phyloP scores from a whole-genome alignment of 2,797 vertebrate species.

The Rhinichthys osculus region DNA sequence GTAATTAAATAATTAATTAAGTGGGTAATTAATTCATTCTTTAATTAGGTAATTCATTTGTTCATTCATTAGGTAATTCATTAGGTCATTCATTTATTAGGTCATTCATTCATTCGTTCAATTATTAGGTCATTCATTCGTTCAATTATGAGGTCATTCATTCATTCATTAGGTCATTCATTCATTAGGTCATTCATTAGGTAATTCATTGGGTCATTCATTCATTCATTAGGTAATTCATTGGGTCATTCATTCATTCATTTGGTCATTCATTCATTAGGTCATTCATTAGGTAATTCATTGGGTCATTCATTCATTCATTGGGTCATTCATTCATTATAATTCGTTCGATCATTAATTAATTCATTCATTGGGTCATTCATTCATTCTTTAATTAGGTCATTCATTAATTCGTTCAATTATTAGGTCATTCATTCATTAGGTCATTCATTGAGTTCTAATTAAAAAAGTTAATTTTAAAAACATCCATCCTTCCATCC shows the following conservation, averaged over 20 bases:
- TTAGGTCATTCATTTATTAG: accelerated
- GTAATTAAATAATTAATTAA: no score
- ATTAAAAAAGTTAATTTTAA: background rate
- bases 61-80: background rate
- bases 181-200: accelerated
- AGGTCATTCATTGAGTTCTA: no score
- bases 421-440: no score
- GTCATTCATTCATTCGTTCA: background rate
- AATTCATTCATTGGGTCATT: no score
- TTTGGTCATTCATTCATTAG: accelerated
- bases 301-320: no score
- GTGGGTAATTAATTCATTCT: accelerated
- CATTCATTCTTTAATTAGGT: no score
- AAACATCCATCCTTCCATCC: no score
- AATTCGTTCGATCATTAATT: background rate
- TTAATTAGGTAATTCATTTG: accelerated
- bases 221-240: no score
- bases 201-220: background rate
- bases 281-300: accelerated
- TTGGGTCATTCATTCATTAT: no score
- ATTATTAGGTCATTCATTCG: background rate
- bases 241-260: accelerated
- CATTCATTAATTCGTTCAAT: no score
- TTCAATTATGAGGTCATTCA: background rate
- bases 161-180: background rate